phyloP scores from a whole-genome alignment of 2,113 vertebrate species.

The Hystrix brachyura region DNA sequence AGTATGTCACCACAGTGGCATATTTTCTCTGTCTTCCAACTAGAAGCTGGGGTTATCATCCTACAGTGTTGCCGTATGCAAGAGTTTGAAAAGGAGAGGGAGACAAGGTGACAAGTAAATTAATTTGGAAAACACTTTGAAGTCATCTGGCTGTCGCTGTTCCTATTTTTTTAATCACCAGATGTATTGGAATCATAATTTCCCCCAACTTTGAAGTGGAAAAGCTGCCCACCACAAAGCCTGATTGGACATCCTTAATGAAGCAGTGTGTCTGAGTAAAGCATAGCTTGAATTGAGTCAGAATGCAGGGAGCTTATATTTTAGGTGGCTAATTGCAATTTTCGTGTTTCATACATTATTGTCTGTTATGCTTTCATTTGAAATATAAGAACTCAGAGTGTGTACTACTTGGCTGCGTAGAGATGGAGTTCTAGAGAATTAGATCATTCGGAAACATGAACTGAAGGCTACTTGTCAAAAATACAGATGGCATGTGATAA shows the following conservation, averaged over 20 bases:
- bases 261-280: not conserved
- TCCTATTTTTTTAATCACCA: slow-evolving; percentile 70
- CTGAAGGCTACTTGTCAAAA: not conserved
- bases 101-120: slow-evolving; percentile 67
- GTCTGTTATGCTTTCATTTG: slow-evolving; percentile 11
- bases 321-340: not conserved
- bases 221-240: slow-evolving; percentile 41
- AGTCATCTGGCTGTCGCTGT: slow-evolving; percentile 81
- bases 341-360: not conserved
- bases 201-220: slow-evolving; percentile 60
- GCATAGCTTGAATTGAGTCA: not conserved
- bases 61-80: slow-evolving; percentile 35
- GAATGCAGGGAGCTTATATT: not conserved
- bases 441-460: not conserved
- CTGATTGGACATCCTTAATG: not conserved
- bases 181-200: slow-evolving; percentile 73
- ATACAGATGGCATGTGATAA: not conserved
- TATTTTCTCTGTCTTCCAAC: slow-evolving; percentile 54
- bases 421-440: not conserved
- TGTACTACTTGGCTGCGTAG: not conserved
- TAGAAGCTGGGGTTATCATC: slow-evolving; percentile 75
- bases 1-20: not conserved
- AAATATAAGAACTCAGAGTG: not conserved
- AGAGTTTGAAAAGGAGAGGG: slow-evolving; percentile 71
- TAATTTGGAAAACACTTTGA: slow-evolving; percentile 80